phyloP scores from a whole-genome alignment of 1,140 invertebrate genomes.

The Asbolus verrucosus region DNA sequence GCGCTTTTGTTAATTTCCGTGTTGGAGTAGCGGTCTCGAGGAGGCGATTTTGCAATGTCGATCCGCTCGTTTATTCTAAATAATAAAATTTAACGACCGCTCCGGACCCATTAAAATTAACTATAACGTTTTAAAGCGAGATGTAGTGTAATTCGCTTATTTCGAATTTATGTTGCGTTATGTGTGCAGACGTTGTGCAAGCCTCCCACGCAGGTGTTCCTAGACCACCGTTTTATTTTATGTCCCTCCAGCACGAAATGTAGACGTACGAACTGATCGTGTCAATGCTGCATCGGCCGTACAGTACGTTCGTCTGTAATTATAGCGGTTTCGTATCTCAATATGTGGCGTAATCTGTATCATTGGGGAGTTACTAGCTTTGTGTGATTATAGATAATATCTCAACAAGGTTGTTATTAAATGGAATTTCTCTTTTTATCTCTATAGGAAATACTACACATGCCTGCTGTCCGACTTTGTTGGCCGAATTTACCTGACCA shows the following conservation, averaged over 20 bases:
- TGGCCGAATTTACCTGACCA: conserved; percentile 13
- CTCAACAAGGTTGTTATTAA: conserved; percentile 39
- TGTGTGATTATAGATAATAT: conserved; percentile 38
- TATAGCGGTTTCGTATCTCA: conserved; percentile 44
- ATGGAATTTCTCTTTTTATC: conserved; percentile 20
- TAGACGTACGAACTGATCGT: conserved; percentile 26
- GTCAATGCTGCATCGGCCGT: conserved; percentile 35
- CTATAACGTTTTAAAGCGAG: too few relatives aligned
- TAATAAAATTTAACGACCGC: too few relatives aligned
- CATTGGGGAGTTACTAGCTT: conserved; percentile 39
- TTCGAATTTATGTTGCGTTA: too few relatives aligned
- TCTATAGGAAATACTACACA: not conserved
- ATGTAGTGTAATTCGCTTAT: too few relatives aligned
- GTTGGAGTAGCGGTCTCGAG: too few relatives aligned
- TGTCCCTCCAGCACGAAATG: conserved; percentile 26
- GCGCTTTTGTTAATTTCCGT: too few relatives aligned
- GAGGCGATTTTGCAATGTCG: too few relatives aligned
- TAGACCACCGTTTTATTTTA: too few relatives aligned
- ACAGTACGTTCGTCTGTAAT: conserved; percentile 33
- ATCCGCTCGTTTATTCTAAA: too few relatives aligned
- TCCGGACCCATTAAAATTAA: too few relatives aligned
- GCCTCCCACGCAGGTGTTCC: not conserved
- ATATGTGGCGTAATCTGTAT: conserved; percentile 41
- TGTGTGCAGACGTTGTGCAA: too few relatives aligned
- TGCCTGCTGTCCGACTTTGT: not conserved